These are phyloP conservation scores for Sebastes kiyomatsui DNA, from an alignment of 2,797 vertebrate genomes.

Conservation along the genomic window DNA sequence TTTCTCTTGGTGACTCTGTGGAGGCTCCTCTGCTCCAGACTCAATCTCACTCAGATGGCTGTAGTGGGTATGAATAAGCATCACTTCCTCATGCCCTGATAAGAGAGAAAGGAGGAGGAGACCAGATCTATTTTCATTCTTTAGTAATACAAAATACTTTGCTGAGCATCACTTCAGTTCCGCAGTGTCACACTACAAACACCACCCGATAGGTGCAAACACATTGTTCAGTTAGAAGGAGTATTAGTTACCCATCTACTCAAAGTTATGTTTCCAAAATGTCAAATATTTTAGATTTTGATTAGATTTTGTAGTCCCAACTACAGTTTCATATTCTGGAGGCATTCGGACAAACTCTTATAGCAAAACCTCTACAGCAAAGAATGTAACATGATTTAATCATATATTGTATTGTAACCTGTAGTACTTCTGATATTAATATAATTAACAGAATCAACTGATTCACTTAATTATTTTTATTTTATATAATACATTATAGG, in stretches of 20 bases:
- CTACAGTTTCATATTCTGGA: background rate
- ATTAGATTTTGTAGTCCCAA: background rate
- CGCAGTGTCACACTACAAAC: background rate
- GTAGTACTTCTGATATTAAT: background rate
- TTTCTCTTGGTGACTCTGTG: slow-evolving; percentile 41
- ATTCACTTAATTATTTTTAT: background rate
- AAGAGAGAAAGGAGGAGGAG: background rate
- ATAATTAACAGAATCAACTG: background rate
- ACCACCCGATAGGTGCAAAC: background rate
- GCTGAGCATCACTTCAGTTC: background rate
- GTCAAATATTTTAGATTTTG: background rate
- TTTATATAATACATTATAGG: background rate
- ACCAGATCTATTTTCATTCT: background rate
- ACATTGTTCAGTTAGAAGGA: background rate
- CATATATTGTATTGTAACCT: background rate
- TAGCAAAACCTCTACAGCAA: background rate
- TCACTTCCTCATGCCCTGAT: slow-evolving; percentile 79
- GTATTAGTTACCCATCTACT: background rate
- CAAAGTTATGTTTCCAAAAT: background rate
- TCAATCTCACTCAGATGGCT: slow-evolving; percentile 73
- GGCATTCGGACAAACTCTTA: background rate
- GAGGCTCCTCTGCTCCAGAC: slow-evolving; percentile 39
- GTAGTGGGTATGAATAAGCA: slow-evolving; percentile 84
- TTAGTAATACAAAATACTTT: background rate
- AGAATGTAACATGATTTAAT: background rate